A percentile compares a stretch with the other conserved stretches of the same genome.
These are phyloP conservation scores for Synanceia verrucosa DNA, from an alignment of 2,797 vertebrate genomes.

Conservation along the genomic window DNA sequence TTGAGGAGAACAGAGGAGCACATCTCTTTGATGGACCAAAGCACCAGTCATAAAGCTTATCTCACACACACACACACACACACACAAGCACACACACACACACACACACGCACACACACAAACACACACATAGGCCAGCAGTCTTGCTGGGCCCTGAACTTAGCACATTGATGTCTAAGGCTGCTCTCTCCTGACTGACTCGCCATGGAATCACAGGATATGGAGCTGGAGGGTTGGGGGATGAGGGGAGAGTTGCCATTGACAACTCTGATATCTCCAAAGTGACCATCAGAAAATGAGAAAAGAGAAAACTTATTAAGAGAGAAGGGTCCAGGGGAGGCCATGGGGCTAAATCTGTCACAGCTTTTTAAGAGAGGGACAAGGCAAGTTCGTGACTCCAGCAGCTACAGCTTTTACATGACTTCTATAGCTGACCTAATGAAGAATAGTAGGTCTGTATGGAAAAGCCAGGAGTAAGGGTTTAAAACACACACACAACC, in stretches of 20 bases:
- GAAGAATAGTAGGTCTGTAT: slow-evolving; percentile 58
- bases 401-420: slow-evolving; percentile 29
- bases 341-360: slow-evolving; percentile 67
- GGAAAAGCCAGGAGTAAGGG: slow-evolving; percentile 28
- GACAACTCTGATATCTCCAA: slow-evolving; percentile 67
- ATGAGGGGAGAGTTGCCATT: slow-evolving; percentile 61
- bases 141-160: slow-evolving; percentile 48
- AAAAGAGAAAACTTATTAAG: slow-evolving; percentile 62
- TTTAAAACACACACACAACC: slow-evolving; percentile 42
- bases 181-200: slow-evolving; percentile 60
- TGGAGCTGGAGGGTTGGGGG: slow-evolving; percentile 30
- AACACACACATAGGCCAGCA: slow-evolving; percentile 25
- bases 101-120: slow-evolving; percentile 14
- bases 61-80: slow-evolving; percentile 8
- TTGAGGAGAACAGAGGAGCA: slow-evolving; percentile 59
- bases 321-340: slow-evolving; percentile 47
- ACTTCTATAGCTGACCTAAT: slow-evolving; percentile 39
- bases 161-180: slow-evolving; percentile 63
- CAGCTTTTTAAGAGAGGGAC: slow-evolving; percentile 45
- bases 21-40: slow-evolving; percentile 70
- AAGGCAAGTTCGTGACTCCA: slow-evolving; percentile 35
- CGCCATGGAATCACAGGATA: slow-evolving; percentile 75
- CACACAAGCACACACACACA: slow-evolving; percentile 16
- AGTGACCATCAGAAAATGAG: slow-evolving; percentile 67
- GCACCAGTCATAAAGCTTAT: slow-evolving; percentile 72